Base-by-base conservation (phyloP, 2,888 invertebrate genomes). In the Adela reaumurella region DNA sequence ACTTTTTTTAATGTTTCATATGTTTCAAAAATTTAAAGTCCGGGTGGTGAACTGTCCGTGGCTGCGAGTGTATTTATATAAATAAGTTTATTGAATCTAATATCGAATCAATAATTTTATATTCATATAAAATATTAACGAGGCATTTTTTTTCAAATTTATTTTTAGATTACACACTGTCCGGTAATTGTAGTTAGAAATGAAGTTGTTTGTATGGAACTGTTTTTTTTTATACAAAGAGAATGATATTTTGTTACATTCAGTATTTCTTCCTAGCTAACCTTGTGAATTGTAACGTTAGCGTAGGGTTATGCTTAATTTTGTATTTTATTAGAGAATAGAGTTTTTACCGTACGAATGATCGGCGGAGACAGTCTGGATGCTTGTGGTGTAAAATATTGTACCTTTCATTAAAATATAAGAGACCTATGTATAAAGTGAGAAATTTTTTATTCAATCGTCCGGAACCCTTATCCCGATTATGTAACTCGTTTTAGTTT, bases 361-460 rank as follows among this genome's bases (percentile, higher is more conserved):
- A 68, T 68, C 72, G 71, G 72, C 74, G 72, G 71, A 68, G 67
- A 68, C 62, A 61, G 43, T 6, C 14, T 3, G 5, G 17, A 10
- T 43, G 43, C 18, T 43, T 19, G 43, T 19, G 74, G 67, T 77
- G 77, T 77, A 77, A 76, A 74, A 77, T 77, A 77, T 77, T 78
- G 77, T 77, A 77, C 73, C 77, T 77, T 77, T 74, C 67, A 74
- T 70, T 70, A 65, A 43, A 68, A 68, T 76, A 77, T 76, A 74
- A 76, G 76, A 77, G 74, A 77, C 74, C 71, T 77, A 76, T 77
- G 77, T 76, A 78, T 78, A 74, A 70, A 61, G 42, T 49, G n/a
- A n/a, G n/a, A 46, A 61, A 46, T 54, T 64, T 70, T 70, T 69
- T 54, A 53, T 53, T 53, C 42, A 17, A 14, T 11, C 17, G 5